Base-by-base conservation (phyloP, 2,888 invertebrate species). In the Xestia ashworthii region DNA sequence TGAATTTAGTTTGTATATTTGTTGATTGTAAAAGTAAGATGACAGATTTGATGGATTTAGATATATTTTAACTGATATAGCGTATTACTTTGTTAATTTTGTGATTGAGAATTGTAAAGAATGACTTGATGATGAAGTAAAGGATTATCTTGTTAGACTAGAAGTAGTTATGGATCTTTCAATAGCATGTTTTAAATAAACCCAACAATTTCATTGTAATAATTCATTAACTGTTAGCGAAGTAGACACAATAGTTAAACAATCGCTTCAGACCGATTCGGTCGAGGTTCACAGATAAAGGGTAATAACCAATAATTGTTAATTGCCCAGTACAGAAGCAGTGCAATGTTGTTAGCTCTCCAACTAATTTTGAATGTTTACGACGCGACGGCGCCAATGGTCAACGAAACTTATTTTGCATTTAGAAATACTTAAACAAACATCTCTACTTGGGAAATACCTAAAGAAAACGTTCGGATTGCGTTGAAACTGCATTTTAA, bases 151-250 rank as follows among this genome's bases (percentile, higher is more conserved):
- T 38, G 44, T 38, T 22, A 14, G 19, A 11, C 4, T 11, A 55
- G 14, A 38, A 53, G 8, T 19, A 50, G 50, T 64, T 19, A 60
- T n/a, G 19, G 8, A 9, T 38, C 12, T 58, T 25, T 38, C 41
- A 22, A 25, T 32, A 44, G 0, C 41, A 50, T 14, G 44, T 50
- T 19, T 12, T 8, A 48, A 71, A 41, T 5, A 25, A 22, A 32
- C 22, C 5, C 11, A 73, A 25, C 16, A 62, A 69, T 62, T 14
- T 48, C 14, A 82, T 82, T 78, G 72, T 68, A 67, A 53, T 60
- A 41, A 70, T 32, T 32, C 32, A 32, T 32, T 32, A 32, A 32
- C 32, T 32, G 32, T 32, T 2, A 32, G 32, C 32, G 32, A 32
- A 32, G 32, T 32, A 32, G 32, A 32, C 32, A 32, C 32, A 32